Evolutionary conservation across 2,113 vertebrate genomes (phyloP).

Genomic region (Paradoxurus hermaphroditus): DNA sequence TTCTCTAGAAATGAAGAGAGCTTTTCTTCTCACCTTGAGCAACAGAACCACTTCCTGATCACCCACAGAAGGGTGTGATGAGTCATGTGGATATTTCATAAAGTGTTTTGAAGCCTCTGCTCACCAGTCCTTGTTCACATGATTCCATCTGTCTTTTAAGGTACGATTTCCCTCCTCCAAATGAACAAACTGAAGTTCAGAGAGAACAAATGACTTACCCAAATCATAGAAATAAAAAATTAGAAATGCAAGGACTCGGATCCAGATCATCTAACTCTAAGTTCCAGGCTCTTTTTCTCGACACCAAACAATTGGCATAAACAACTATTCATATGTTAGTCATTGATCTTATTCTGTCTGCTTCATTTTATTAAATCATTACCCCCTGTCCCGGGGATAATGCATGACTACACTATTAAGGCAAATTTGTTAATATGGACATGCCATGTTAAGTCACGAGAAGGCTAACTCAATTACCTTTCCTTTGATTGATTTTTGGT

Average conservation of each 20-base stretch:
- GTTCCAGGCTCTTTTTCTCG: neutral
- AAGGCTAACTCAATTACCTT: slow-evolving; percentile 43
- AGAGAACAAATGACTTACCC: neutral
- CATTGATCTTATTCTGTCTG: slow-evolving; percentile 46
- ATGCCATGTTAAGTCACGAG: slow-evolving; percentile 52
- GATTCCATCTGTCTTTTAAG: neutral
- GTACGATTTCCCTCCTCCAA: neutral
- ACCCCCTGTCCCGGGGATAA: neutral
- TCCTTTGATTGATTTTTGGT: slow-evolving; percentile 48
- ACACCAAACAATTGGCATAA: slow-evolving; percentile 40
- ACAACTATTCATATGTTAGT: slow-evolving; percentile 41
- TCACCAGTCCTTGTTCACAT: rapidly evolving
- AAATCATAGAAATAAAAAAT: neutral
- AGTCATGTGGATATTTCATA: neutral
- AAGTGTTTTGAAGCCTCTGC: neutral
- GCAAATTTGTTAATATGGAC: slow-evolving; percentile 48
- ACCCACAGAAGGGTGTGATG: too few species aligned
- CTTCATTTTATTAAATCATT: slow-evolving; percentile 50
- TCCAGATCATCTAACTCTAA: neutral
- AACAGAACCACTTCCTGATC: rapidly evolving
- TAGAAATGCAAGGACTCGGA: neutral
- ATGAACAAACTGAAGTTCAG: neutral
- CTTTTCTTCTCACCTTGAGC: neutral
- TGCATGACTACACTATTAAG: slow-evolving; percentile 16
- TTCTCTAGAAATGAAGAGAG: neutral